phyloP scores from a whole-genome alignment of 2,888 invertebrate genomes.

The Lasiommata megera region DNA sequence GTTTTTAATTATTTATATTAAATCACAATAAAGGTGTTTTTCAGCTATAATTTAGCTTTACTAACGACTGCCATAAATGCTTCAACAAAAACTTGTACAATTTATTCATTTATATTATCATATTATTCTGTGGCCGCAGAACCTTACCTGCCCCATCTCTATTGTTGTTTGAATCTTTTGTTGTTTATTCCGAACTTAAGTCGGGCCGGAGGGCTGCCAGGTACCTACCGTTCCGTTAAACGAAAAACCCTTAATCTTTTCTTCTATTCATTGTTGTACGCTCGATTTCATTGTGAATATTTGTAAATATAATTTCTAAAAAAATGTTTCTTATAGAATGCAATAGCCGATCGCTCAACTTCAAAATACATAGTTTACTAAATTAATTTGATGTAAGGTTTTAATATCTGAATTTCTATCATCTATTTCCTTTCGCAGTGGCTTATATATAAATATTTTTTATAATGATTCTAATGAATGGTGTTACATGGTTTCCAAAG shows the following conservation, averaged over 20 bases:
- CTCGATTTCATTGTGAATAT: too few species aligned
- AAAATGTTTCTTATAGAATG: too few species aligned
- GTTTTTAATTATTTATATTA: too few species aligned
- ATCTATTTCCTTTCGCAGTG: too few species aligned
- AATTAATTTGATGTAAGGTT: too few species aligned
- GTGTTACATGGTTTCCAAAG: not conserved
- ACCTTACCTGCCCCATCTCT: conserved; percentile 26
- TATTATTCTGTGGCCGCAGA: conserved; percentile 8
- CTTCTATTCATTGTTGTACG: conserved; percentile 22
- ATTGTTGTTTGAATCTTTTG: conserved; percentile 29
- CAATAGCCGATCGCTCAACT: too few species aligned
- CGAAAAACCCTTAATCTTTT: conserved; percentile 28
- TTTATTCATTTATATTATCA: conserved; percentile 8
- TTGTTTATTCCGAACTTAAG: conserved; percentile 31
- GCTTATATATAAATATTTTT: too few species aligned
- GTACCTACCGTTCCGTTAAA: conserved; percentile 35
- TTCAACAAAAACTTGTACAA: conserved; percentile 4
- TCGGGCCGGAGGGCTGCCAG: conserved; percentile 28
- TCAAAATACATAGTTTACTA: too few species aligned
- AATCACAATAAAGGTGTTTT: too few species aligned
- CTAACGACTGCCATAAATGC: not conserved
- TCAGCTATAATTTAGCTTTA: not conserved
- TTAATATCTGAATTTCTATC: too few species aligned
- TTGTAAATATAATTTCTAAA: too few species aligned
- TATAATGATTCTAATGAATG: too few species aligned